These are phyloP conservation scores for Camelus dromedarius DNA, from an alignment of 2,113 vertebrate genomes.

Conservation along the genomic window DNA sequence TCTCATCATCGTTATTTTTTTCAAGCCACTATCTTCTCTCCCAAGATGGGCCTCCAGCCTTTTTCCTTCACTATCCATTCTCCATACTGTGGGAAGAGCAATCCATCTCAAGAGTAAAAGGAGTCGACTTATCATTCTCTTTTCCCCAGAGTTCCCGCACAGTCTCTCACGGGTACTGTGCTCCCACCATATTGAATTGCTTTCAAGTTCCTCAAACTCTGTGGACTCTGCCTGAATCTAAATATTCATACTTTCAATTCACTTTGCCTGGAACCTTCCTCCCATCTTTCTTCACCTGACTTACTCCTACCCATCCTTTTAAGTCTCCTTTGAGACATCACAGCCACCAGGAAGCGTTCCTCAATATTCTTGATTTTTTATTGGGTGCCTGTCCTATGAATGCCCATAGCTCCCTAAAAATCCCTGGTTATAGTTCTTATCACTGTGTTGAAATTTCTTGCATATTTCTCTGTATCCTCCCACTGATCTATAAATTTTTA, in stretches of 20 bases:
- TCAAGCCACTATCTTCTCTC: background rate
- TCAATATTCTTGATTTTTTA: constrained; percentile 38
- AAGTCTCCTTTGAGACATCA: background rate
- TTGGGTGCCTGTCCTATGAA: background rate
- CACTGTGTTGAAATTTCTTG: background rate
- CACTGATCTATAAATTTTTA: background rate
- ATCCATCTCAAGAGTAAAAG: background rate
- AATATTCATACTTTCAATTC: background rate
- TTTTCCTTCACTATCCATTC: background rate
- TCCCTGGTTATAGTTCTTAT: background rate
- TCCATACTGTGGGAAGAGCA: background rate
- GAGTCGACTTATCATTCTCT: background rate
- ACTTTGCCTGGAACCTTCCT: background rate
- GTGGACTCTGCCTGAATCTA: background rate
- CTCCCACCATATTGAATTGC: background rate
- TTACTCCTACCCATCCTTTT: background rate
- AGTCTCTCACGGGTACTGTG: background rate
- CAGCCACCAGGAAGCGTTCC: background rate
- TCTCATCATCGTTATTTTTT: background rate
- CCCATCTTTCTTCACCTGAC: background rate
- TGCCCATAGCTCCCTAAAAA: background rate
- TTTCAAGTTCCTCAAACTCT: background rate
- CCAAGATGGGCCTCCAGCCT: background rate
- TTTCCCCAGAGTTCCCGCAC: background rate
- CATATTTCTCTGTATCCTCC: background rate